Evolutionary conservation across 2,888 invertebrate genomes (phyloP), one percentile per base, ranked within the genome.

Genomic region (Drosophila quasianomalipes): DNA sequence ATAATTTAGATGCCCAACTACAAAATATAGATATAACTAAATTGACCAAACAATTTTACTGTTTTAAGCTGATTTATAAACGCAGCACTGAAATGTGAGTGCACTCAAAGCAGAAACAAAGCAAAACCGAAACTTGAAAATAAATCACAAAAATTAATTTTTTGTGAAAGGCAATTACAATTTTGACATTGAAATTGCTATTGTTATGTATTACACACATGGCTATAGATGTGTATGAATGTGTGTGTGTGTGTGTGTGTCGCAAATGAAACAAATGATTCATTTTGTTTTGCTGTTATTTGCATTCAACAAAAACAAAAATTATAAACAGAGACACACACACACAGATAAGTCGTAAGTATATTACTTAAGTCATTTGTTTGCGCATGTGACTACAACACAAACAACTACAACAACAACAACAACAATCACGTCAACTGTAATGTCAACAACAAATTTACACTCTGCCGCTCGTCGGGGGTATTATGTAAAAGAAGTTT

Each of bases 281-380:
- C 74, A 81, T 68, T 67, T 77, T 51, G 57, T 37, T 62, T 35
- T 54, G 19, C 58, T 65, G 26, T 62, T 58, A 64, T 74, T 88
- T 88, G 76, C 90, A 85, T 81, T 74, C 73, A 64, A 39, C 55
- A 53, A 31, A 33, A 47, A 44, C 19, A 55, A n/a, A 35, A 16
- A 22, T 22, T 16, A 16, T 35, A 53, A 35, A 19, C 12, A 37
- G 9, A 22, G 4, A 6, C 28, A 28, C 26, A 37, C 22, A 22
- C 37, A 37, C 28, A 28, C 39, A 33, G 63, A 58, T 22, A 58
- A 60, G 76, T 33, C 51, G 72, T 63, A 30, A 63, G 86, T 86
- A 81, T 57, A 74, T 75, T 70, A 73, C 86, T 71, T 68, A 81
- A 86, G 76, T 90, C 76, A 74, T 90, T 83, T 79, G 86, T 74